phyloP scores from a whole-genome alignment of 2,888 invertebrate genomes.

The Ypsolopha scabrella region DNA sequence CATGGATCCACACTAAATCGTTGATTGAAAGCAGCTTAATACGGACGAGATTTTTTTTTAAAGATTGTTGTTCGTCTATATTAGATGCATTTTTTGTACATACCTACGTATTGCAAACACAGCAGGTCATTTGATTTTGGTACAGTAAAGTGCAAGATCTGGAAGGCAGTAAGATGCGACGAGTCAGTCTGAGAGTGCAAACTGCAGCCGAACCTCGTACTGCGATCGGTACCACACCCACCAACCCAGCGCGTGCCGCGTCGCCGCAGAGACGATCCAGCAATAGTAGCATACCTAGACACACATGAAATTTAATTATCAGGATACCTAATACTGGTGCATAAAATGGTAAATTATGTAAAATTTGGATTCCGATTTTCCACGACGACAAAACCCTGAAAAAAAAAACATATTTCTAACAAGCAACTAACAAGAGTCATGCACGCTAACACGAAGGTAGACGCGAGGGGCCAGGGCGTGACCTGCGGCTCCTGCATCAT shows the following conservation, averaged over 20 bases:
- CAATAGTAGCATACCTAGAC: constrained; percentile 59
- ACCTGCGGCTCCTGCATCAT: constrained; percentile 44
- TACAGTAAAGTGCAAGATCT: background rate
- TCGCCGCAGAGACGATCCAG: constrained; percentile 61
- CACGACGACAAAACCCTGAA: too few species aligned
- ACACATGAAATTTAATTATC: background rate
- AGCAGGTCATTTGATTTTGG: background rate
- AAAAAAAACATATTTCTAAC: too few species aligned
- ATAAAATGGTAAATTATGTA: background rate
- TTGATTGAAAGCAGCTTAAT: too few species aligned
- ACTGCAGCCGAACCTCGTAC: constrained; percentile 49
- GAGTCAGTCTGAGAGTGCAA: constrained; percentile 14
- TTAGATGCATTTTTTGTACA: too few species aligned
- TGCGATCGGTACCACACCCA: constrained; percentile 63
- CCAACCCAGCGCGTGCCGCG: constrained; percentile 57
- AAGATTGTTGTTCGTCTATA: too few species aligned
- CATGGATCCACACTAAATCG: too few species aligned
- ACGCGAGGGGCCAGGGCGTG: constrained; percentile 57
- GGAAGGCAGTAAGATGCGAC: too few species aligned
- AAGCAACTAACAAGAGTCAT: constrained; percentile 53
- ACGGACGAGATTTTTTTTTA: too few species aligned
- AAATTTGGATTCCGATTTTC: too few species aligned
- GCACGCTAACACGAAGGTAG: constrained; percentile 57
- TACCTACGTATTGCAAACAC: too few species aligned
- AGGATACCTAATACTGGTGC: too few species aligned